phyloP scores from a whole-genome alignment of 1,140 invertebrate genomes.

The Fopius arisanus region DNA sequence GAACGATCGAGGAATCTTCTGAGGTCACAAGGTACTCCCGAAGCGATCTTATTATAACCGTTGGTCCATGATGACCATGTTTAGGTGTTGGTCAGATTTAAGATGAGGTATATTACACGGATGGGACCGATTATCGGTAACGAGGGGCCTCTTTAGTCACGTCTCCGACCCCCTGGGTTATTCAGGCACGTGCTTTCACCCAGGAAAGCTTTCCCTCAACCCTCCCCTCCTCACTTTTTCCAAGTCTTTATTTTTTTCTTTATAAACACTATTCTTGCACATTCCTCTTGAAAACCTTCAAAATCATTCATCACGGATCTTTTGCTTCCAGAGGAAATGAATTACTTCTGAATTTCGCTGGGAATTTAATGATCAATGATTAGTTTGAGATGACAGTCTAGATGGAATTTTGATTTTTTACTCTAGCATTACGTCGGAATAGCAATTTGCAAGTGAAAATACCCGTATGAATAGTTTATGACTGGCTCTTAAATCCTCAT shows the following conservation, averaged over 20 bases:
- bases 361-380: too few species aligned
- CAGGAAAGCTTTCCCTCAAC: background rate
- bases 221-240: background rate
- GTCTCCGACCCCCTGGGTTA: background rate
- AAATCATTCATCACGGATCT: too few species aligned
- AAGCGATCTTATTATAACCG: conserved; percentile 3
- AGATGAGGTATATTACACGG: background rate
- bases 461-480: background rate
- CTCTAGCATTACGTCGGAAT: background rate
- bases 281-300: too few species aligned
- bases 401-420: background rate
- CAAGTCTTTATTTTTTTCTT: background rate
- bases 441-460: background rate
- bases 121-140: conserved; percentile 16
- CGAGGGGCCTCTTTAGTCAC: conserved; percentile 12
- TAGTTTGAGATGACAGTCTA: too few species aligned
- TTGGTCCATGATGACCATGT: conserved; percentile 1
- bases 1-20: background rate
- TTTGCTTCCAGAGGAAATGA: too few species aligned
- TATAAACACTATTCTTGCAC: too few species aligned
- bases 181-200: conserved; percentile 1
- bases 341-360: too few species aligned
- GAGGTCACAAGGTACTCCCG: conserved; percentile 6
- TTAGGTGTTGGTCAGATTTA: conserved; percentile 11
- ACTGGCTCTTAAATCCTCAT: background rate